Conservation (phyloP, 1,140 invertebrate genomes). For the Drosophila saltans region DNA sequence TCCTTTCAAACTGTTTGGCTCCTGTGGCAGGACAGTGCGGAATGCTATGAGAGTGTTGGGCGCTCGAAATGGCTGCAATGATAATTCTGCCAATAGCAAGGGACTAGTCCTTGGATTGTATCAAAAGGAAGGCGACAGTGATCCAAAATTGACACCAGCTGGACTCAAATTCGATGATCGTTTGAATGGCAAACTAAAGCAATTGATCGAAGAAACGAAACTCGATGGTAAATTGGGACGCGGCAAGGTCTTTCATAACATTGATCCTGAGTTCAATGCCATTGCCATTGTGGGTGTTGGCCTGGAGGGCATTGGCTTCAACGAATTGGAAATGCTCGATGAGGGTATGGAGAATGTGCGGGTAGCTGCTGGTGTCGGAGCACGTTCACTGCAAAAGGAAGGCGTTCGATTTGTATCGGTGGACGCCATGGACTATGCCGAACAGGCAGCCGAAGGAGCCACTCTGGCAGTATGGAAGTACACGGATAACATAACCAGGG, state of each 20-base stretch:
- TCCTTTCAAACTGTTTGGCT: background rate
- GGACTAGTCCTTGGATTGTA: conserved; percentile 78
- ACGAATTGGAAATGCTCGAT: conserved; percentile 87
- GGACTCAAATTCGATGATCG: conserved; percentile 69
- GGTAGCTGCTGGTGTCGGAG: conserved; percentile 84
- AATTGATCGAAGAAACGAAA: conserved; percentile 61
- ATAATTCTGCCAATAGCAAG: conserved; percentile 15
- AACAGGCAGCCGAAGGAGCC: conserved; percentile 89
- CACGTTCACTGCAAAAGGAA: conserved; percentile 84
- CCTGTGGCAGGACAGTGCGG: background rate
- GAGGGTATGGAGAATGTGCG: conserved; percentile 85
- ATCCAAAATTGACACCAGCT: conserved; percentile 61
- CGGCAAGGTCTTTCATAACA: conserved; percentile 86
- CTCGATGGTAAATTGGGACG: conserved; percentile 83
- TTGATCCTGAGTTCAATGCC: conserved; percentile 85
- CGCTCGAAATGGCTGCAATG: conserved; percentile 24
- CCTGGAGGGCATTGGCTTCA: conserved; percentile 86
- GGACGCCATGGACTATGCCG: conserved; percentile 88
- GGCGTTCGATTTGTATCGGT: conserved; percentile 85
- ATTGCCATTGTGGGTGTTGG: conserved; percentile 89
- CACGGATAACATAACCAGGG: conserved; percentile 86
- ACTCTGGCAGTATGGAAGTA: conserved; percentile 86
- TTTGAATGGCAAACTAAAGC: conserved; percentile 59
- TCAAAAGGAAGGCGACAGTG: conserved; percentile 69
- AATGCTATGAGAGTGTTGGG: background rate